These are phyloP conservation scores for Podarcis lilfordi DNA, from an alignment of 2,797 vertebrate species.

Conservation along the genomic window DNA sequence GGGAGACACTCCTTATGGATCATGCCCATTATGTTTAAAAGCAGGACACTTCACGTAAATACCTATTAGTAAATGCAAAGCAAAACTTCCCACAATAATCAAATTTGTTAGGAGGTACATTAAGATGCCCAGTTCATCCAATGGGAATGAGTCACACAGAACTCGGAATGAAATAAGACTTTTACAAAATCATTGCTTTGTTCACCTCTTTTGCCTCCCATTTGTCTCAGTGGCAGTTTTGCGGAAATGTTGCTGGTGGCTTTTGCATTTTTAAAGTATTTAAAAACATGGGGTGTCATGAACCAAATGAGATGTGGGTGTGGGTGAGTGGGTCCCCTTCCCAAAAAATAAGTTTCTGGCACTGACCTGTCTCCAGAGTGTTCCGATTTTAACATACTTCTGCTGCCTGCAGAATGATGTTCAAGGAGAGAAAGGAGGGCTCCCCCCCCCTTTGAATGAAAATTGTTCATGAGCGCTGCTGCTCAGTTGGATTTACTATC, in stretches of 20 bases:
- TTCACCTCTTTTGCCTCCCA: background rate
- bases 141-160: background rate
- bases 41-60: background rate
- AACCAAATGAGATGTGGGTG: background rate
- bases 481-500: constrained; percentile 63
- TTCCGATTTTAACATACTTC: constrained; percentile 54
- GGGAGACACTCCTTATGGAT: background rate
- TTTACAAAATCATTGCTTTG: background rate
- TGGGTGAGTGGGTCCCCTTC: constrained; percentile 10
- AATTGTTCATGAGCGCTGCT: constrained; percentile 55
- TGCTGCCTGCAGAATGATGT: constrained; percentile 54
- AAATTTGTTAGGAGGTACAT: background rate
- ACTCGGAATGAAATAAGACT: background rate
- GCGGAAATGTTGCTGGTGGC: background rate
- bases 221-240: background rate
- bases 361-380: constrained; percentile 55
- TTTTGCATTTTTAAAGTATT: background rate
- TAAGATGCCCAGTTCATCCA: background rate
- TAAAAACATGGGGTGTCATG: background rate
- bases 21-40: background rate
- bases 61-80: background rate
- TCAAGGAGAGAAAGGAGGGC: background rate
- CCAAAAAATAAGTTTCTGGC: constrained; percentile 45
- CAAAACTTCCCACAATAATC: background rate
- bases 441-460: constrained; percentile 45